Percentiles rank a stretch among this genome's conserved stretches.
Conservation (phyloP, 1,140 invertebrate genomes). For the Bombus polaris region DNA sequence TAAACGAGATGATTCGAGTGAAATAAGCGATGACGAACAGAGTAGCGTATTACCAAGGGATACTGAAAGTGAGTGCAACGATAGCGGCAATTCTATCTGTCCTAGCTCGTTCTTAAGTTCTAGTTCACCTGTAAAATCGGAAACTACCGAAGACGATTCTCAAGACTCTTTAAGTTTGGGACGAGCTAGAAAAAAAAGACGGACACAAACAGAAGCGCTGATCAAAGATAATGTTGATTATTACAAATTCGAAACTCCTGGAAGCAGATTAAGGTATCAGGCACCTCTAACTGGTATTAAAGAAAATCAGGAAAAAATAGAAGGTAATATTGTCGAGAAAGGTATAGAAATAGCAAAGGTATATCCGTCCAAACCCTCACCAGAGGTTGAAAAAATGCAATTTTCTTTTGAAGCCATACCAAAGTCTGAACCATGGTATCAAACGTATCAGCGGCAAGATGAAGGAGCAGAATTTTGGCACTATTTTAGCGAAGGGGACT, state of each 20-base stretch:
- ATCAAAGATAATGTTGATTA: constrained; percentile 86
- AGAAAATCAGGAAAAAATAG: constrained; percentile 48
- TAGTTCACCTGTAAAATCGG: constrained; percentile 65
- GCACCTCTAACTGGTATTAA: constrained; percentile 74
- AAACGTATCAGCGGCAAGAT: constrained; percentile 89
- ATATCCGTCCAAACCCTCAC: constrained; percentile 82
- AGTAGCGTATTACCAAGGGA: constrained; percentile 79
- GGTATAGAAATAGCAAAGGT: constrained; percentile 65
- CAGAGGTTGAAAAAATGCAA: constrained; percentile 85
- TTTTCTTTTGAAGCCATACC: constrained; percentile 91
- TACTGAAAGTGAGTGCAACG: constrained; percentile 78
- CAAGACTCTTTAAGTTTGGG: constrained; percentile 72
- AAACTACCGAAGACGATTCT: constrained; percentile 74
- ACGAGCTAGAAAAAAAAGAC: constrained; percentile 80
- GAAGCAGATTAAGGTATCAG: constrained; percentile 83
- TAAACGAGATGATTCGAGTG: constrained; percentile 84
- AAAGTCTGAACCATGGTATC: constrained; percentile 89
- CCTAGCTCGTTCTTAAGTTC: constrained; percentile 66
- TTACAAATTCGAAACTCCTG: constrained; percentile 86
- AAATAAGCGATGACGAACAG: constrained; percentile 79
- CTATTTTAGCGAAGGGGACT: constrained; percentile 81
- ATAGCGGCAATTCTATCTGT: constrained; percentile 38
- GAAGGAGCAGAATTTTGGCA: constrained; percentile 85
- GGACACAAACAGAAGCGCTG: constrained; percentile 84
- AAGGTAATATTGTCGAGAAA: constrained; percentile 50